A percentile compares a stretch with the other conserved stretches of the same genome.
Conservation (phyloP, 2,113 vertebrate genomes). For the Phoenicopterus ruber region DNA sequence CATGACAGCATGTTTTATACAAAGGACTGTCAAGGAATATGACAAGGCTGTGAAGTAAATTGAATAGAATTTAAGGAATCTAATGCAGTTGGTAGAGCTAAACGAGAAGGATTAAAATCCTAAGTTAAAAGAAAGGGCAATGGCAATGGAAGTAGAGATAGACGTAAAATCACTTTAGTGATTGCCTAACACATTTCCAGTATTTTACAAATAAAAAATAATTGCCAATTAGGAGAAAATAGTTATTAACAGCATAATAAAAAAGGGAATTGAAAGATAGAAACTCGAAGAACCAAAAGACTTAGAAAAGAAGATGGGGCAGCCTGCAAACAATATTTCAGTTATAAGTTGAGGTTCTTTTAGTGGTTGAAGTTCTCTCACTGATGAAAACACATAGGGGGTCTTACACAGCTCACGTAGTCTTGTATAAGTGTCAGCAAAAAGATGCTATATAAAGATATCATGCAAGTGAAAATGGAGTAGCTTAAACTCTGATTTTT, state of each 20-base stretch:
- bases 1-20: slow-evolving; percentile 45
- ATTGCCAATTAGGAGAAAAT: background rate
- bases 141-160: background rate
- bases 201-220: background rate
- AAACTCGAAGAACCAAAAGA: background rate
- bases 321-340: background rate
- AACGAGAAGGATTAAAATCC: background rate
- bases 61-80: background rate
- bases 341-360: background rate
- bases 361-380: background rate
- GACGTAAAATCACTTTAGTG: background rate
- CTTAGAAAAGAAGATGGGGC: background rate
- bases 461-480: background rate
- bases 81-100: background rate
- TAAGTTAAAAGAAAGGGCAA: background rate
- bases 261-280: background rate
- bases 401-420: background rate
- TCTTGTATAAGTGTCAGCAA: background rate
- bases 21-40: slow-evolving; percentile 24
- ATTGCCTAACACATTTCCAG: background rate
- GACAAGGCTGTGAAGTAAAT: slow-evolving; percentile 17
- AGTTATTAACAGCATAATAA: background rate
- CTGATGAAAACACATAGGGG: background rate
- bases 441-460: background rate
- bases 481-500: background rate